Base-by-base conservation (phyloP, 2,888 invertebrate genomes). In the Serrognathus titanus region DNA sequence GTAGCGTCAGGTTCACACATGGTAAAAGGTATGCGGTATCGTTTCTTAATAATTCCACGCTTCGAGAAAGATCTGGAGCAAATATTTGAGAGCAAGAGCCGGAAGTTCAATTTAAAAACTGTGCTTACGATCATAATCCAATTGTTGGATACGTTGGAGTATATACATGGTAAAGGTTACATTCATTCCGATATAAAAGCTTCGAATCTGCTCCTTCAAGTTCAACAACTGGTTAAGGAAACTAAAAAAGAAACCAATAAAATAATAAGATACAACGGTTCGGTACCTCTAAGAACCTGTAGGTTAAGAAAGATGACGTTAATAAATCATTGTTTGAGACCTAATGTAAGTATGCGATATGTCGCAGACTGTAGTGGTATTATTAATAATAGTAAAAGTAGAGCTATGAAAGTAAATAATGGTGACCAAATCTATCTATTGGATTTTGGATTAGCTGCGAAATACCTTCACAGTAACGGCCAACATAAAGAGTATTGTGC, bases 141-240 rank as follows among this genome's bases (percentile, higher is more conserved):
- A 80, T 88, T 96, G 73, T 75, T 98, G 51, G 90, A 96, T 75
- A 88, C 91, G 1, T 78, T 98, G 57, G 92, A 97, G 76, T 97
- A 94, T 76, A 83, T 99, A 63, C 98, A 99, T 71, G 85, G 85
- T 65, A 87, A 90, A 72, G 94, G 94, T 9, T 98, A 96, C 77
- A 90, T 94, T 48, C 99, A 99, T 80, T 95, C 94, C n/a, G 99
- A 99, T 77, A 90, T 99, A 47, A 99, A 99, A 80, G 97, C 95
- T 53, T 91, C 94, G 45, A 99, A 99, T 79, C 85, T 97, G 79
- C 43, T 64, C 36, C 16, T 57, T 24, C 35, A 37, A 45, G 3
- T 11, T 53, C 78, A 79, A 6, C 12, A 43, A 10, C 9, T 10
- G 12, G 8, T 43, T 2, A 35, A 36, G 12, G 37, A 50, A 16